Percentiles rank a stretch among this genome's conserved stretches.
These are phyloP conservation scores for Hydropsyche tenuis DNA, from an alignment of 1,140 invertebrate genomes.

Conservation along the genomic window DNA sequence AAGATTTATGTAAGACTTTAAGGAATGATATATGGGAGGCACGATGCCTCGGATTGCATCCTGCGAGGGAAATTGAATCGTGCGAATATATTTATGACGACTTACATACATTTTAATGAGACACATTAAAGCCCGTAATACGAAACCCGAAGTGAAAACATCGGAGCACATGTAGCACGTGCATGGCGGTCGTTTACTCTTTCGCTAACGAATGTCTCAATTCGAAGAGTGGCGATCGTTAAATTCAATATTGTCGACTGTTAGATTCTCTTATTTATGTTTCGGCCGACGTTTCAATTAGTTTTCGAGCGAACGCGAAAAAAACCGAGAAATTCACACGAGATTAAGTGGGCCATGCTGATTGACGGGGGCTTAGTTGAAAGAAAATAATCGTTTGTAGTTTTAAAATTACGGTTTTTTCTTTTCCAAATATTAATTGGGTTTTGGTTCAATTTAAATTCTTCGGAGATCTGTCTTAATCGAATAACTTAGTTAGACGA, in stretches of 20 bases:
- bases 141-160: too few relatives aligned
- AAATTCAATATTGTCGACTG: slow-evolving; percentile 8
- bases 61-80: too few relatives aligned
- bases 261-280: background rate
- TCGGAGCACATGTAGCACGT: too few relatives aligned
- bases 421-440: background rate
- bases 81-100: too few relatives aligned
- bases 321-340: background rate
- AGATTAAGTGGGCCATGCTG: background rate
- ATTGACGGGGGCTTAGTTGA: background rate
- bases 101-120: too few relatives aligned
- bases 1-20: too few relatives aligned
- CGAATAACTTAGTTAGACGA: background rate
- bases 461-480: background rate
- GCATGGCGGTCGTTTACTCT: background rate
- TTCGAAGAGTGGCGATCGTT: background rate
- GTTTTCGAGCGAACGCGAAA: background rate
- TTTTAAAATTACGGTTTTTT: background rate
- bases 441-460: slow-evolving; percentile 19
- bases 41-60: too few relatives aligned
- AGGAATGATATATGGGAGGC: too few relatives aligned
- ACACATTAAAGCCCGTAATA: too few relatives aligned
- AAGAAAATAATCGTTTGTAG: background rate
- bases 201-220: slow-evolving; percentile 11
- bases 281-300: background rate